Base-by-base conservation (phyloP, 2,797 vertebrate species). In the Acanthurus lineatus region DNA sequence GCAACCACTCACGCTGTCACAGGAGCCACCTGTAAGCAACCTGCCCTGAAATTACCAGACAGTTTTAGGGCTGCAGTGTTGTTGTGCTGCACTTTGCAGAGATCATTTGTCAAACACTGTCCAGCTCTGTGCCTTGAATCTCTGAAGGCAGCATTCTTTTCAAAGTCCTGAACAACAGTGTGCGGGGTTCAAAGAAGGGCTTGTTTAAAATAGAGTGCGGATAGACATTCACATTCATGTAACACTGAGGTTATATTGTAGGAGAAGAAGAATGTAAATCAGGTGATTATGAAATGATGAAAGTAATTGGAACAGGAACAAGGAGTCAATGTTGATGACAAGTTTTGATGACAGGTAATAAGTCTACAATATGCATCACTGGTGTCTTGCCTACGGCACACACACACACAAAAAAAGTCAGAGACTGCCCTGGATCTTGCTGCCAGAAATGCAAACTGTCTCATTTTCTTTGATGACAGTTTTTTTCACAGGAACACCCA, bases 101-200 rank as follows among this genome's bases (percentile, higher is more conserved):
- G 64, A 85, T n/a, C 76, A 59, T 83, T 80, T 85, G 78, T 84
- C 80, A 86, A 54, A 77, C 38, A 35, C 54, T 11, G 70, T 47
- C 6, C 20, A 4, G 16, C 61, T 38, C 25, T 53, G 63, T 67
- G 51, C 66, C 56, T 51, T 22, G 44, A 60, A 71, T 73, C 9
- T 84, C 53, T 44, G 25, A 40, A 28, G 74, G 40, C 12, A 65
- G 67, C 58, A 16, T 3, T 40, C 15, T 65, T 45, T 58, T 19
- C 9, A 0, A 16, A 38, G 28, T 40, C 16, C 4, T 65, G 2
- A 61, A 28, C 16, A 20, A 63, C 48, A 53, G 11, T 4, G 35
- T 32, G 28, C 4, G 28, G 44, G 14, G 42, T 47, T 67, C 47
- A 61, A 9, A 25, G 3, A 25, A 25, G 19, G 64, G 3, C 12